A percentile compares a stretch with the other conserved stretches of the same genome.
phyloP scores from a whole-genome alignment of 2,113 vertebrate species.

The Tringa solitaria region DNA sequence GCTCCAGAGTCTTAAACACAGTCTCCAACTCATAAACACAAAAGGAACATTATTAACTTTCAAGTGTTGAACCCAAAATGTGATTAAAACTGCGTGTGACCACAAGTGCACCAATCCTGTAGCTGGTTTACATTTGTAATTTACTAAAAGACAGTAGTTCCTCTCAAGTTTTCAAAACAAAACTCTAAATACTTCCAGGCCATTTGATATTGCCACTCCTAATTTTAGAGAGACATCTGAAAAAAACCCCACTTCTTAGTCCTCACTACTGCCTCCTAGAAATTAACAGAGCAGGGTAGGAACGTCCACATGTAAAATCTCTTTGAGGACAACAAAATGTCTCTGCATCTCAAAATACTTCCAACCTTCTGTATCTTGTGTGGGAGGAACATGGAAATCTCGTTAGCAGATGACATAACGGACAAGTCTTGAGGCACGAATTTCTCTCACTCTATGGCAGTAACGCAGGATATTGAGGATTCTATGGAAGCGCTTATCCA shows the following conservation, averaged over 20 bases:
- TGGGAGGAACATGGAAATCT: rapidly evolving
- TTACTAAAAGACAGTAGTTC: background rate
- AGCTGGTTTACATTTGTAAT: background rate
- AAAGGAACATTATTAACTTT: background rate
- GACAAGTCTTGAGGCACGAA: slow-evolving; percentile 74
- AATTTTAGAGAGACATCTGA: too few relatives aligned
- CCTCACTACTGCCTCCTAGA: background rate
- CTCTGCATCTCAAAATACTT: background rate
- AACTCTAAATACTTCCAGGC: background rate
- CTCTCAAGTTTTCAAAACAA: background rate
- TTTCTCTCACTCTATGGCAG: slow-evolving; percentile 84
- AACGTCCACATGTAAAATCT: rapidly evolving
- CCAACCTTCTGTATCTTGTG: too few relatives aligned
- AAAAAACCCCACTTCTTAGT: background rate
- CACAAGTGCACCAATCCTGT: background rate
- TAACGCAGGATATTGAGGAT: slow-evolving; percentile 90
- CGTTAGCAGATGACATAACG: slow-evolving; percentile 81
- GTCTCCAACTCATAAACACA: background rate
- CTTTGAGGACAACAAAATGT: background rate
- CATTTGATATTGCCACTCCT: too few relatives aligned
- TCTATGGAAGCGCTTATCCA: slow-evolving; percentile 84
- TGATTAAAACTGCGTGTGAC: background rate
- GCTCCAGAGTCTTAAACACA: background rate
- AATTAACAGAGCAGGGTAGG: background rate
- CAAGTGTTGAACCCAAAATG: background rate